phyloP scores from a whole-genome alignment of 92 coral and sea anemone species.

The Montipora capitata region DNA sequence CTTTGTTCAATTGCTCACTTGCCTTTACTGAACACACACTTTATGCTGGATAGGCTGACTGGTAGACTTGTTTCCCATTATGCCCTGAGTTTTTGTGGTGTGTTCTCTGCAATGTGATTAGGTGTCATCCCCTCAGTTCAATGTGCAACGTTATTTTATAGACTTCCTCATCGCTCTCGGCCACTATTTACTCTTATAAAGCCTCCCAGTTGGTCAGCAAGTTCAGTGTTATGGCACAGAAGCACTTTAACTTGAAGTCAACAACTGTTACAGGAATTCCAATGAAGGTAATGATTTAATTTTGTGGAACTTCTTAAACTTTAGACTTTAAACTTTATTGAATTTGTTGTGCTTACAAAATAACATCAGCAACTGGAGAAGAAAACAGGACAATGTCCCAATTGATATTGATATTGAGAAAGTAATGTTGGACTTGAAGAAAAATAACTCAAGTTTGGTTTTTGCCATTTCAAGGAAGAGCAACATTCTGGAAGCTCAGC shows the following conservation, averaged over 20 bases:
- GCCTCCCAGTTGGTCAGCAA: conserved; percentile 93
- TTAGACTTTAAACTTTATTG: too few species aligned
- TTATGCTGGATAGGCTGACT: too few species aligned
- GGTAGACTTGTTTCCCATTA: too few species aligned
- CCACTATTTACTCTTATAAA: conserved; percentile 82
- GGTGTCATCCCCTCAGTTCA: not conserved
- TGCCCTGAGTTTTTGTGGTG: too few species aligned
- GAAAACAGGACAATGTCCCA: too few species aligned
- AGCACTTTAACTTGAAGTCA: conserved; percentile 93
- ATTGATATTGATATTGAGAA: too few species aligned
- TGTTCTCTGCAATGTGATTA: not conserved
- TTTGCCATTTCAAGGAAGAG: conserved; percentile 81
- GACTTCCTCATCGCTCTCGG: conserved; percentile 81
- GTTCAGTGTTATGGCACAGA: conserved; percentile 87
- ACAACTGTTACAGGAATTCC: conserved; percentile 99
- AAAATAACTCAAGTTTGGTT: too few species aligned
- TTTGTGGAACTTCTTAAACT: too few species aligned
- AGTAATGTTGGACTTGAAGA: not conserved
- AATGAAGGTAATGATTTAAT: conserved; percentile 84
- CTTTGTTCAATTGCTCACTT: too few species aligned
- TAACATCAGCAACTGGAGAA: too few species aligned
- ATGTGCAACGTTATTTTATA: not conserved
- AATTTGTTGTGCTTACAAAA: too few species aligned
- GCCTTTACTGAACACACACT: too few species aligned
- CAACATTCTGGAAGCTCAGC: conserved; percentile 99